Base-by-base conservation (phyloP, 2,797 vertebrate species). In the Adrianichthys oophorus region DNA sequence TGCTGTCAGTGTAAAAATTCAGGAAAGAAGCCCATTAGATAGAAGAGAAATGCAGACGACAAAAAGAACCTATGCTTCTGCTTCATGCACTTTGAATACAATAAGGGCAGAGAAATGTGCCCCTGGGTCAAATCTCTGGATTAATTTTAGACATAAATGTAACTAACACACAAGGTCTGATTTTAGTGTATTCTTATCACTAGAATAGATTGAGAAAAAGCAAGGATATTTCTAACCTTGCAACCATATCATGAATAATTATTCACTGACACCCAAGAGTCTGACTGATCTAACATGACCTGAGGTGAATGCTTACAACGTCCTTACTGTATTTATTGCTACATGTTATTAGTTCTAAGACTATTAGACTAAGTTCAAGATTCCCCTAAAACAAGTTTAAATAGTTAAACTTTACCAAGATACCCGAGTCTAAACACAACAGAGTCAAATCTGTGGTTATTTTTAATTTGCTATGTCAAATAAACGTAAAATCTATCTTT, bases 181-280 rank as follows among this genome's bases (percentile, higher is more conserved):
- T 75, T 85, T 78, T 85, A 82, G 82, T 85, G 84, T 71, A 84
- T 72, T 62, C 72, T 72, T 72, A 85, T 60, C 61, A 86, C 16
- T 17, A 47, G 52, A 70, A 42, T 42, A 63, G 51, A 59, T 29
- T 10, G n/a, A 41, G 41, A 15, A 23, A 62, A 29, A 56, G 56
- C 29, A 32, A 1, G 29, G 29, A 32, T 32, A 46, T 67, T 64
- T 72, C 43, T 66, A 76, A 82, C 78, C 70, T 65, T 16, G 44
- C 43, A 23, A 55, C 59, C 52, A 70, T 61, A 74, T 77, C 72
- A 65, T 65, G 14, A 78, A 65, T 56, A 62, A 72, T 72, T 61
- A 32, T 52, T 63, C 43, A 65, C 48, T 54, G 59, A 52, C 70
- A 64, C 66, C 65, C 68, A 17, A 41, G 45, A 62, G 60, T 53